Base-by-base conservation (phyloP, 2,797 vertebrate species). In the Phaenicophaeus curvirostris region DNA sequence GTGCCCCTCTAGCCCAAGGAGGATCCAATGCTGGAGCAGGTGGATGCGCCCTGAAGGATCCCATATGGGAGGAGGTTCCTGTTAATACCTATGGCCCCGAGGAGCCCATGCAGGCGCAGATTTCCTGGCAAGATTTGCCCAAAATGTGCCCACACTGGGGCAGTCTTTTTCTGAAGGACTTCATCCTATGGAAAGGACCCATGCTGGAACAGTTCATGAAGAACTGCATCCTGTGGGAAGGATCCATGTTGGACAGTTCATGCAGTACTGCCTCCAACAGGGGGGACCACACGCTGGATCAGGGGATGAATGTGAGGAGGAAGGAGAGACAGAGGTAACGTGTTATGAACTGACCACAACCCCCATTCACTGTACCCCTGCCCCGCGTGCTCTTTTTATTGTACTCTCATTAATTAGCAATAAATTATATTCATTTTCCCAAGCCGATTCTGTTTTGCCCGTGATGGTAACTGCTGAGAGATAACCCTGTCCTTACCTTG, bases 311-410 rank as follows among this genome's bases (percentile, higher is more conserved):
- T 6, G 23, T 35, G 79, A 85, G 27, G 11, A 63, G 39, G 8
- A 55, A 59, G 15, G 35, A 39, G 18, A 0, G 0, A 31, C 44
- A 73, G 21, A 42, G 54, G 30, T 7, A 76, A 31, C 0, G 0
- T 1, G 0, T 19, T 19, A 79, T 73, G 46, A 48, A 61, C 28
- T 53, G 59, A 57, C 11, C 1, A 0, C 18, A 83, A 4, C 5
- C 1, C 5, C 16, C 37, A 13, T 8, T 63, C 8, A 14, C 15
- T 1, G 3, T 13, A 6, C 5, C 18, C 5, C 35, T 65, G 55
- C 3, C 2, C 15, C 46, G 15, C 9, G 6, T 15, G 1, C 46
- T 83, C 48, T 9, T 39, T 13, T 39, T 39, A 39, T 14, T 11
- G 8, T 54, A 16, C 23, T 66, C 7, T 81, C 67, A 53, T 4